Evolutionary conservation across 1,140 invertebrate species (phyloP), one percentile per base, ranked within the genome.

Genomic region (Drosophila ambigua): DNA sequence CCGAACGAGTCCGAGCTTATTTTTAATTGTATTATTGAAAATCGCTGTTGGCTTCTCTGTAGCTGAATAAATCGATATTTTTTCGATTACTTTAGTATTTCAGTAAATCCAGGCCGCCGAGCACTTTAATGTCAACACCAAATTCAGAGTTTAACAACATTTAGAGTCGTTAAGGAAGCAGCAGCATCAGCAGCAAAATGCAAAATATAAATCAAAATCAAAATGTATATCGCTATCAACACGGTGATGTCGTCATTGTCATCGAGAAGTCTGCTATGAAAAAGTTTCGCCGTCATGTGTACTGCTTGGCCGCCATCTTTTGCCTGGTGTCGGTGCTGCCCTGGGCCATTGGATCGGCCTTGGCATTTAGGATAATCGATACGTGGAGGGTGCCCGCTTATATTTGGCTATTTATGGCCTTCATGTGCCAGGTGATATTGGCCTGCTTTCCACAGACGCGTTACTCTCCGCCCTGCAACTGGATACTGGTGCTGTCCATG

Each of bases 321-420:
- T 58, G 63, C 7, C 0, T 52, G 5, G 0, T 67, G 4, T 46
- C 72, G 2, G 20, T 41, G 0, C 43, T 61, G 26, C 16, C 50
- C 1, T 77, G 73, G 74, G 23, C 58, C n/a, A 11, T 54, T 1
- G 60, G 0, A 39, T 55, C 1, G 2, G 39, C 8, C 11, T 1
- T 11, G 11, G 4, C 13, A 4, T 39, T 5, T 39, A 5, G 0
- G 11, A 4, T 13, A 3, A 15, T 1, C 5, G n/a, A 20, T 20
- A 20, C 15, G 4, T 28, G 26, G 26, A 28, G 26, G 1, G 44
- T 78, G 9, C 72, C 65, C 0, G 9, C 7, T 0, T 51, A 15
- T 23, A 31, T 64, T 0, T 80, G 77, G 77, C 2, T 67, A 1
- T 1, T 67, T 0, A 1, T 58, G 13, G 39, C 53, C 5, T n/a